Conservation (phyloP, 2,113 vertebrate genomes). For the Nesoenas mayeri region DNA sequence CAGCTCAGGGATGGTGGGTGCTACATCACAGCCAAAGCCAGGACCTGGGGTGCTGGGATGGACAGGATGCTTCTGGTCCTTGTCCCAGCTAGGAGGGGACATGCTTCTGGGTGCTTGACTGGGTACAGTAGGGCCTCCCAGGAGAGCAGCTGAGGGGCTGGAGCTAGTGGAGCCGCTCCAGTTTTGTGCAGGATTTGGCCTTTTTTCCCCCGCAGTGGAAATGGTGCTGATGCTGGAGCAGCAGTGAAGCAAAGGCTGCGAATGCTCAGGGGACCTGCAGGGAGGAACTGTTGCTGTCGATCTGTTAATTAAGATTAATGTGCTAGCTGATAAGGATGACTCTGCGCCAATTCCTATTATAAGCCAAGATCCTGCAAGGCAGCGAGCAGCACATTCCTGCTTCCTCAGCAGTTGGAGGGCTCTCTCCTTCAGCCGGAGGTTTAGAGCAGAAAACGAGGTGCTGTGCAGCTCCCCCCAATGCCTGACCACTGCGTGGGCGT, state of each 20-base stretch:
- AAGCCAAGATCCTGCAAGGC: conserved; percentile 33
- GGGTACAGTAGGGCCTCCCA: neutral
- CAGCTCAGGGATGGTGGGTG: accelerated
- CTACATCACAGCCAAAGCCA: neutral
- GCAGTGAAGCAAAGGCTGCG: neutral
- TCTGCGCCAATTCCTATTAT: conserved; percentile 27
- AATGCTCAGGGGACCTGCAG: conserved; percentile 46
- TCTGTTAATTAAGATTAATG: conserved; percentile 74
- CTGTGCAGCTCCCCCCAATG: accelerated
- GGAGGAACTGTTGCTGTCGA: conserved; percentile 63
- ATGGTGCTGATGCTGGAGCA: neutral
- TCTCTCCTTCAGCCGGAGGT: neutral
- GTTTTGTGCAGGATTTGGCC: neutral
- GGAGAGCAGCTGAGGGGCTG: neutral
- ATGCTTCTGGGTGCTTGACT: accelerated
- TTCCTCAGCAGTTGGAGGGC: conserved; percentile 5
- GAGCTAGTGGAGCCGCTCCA: neutral
- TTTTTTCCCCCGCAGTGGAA: accelerated
- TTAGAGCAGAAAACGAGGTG: neutral
- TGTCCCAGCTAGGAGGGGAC: accelerated
- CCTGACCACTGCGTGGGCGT: accelerated
- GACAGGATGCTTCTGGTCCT: neutral
- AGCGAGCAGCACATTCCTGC: neutral
- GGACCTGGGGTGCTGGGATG: neutral
- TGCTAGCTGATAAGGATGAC: conserved; percentile 69